These are phyloP conservation scores for Carettochelys insculpta DNA, from an alignment of 2,113 vertebrate species.

Conservation along the genomic window DNA sequence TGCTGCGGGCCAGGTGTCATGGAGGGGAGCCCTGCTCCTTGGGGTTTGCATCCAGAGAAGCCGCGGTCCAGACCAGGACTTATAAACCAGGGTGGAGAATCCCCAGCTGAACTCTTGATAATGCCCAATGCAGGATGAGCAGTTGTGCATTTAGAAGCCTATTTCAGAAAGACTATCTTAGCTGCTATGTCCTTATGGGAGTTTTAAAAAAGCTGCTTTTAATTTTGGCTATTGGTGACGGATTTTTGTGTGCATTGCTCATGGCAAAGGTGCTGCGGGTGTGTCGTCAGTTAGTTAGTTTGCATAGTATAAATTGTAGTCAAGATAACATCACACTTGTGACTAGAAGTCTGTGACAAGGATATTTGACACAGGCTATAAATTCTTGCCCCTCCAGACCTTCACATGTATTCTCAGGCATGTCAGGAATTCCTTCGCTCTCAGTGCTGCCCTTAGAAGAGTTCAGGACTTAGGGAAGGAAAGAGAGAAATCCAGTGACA, in stretches of 20 bases:
- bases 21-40: too few relatives aligned
- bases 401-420: constrained; percentile 29
- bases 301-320: constrained; percentile 7
- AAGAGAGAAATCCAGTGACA: not conserved
- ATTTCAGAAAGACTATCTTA: not conserved
- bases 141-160: not conserved
- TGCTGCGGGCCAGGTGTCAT: too few relatives aligned
- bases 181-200: not conserved
- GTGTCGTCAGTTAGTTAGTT: constrained; percentile 27
- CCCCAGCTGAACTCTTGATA: too few relatives aligned
- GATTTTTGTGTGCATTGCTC: not conserved
- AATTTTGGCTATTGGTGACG: constrained; percentile 12
- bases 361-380: constrained; percentile 52
- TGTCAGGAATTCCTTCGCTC: constrained; percentile 59
- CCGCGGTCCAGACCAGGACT: too few relatives aligned
- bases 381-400: constrained; percentile 26
- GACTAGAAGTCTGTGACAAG: not conserved
- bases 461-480: constrained; percentile 9
- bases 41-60: too few relatives aligned
- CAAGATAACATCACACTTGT: not conserved
- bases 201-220: constrained; percentile 19
- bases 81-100: too few relatives aligned
- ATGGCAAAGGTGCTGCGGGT: not conserved
- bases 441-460: constrained; percentile 12
- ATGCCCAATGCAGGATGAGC: not conserved